Evolutionary conservation across 2,888 invertebrate genomes (phyloP).

Genomic region (Opisthograptis luteolata): DNA sequence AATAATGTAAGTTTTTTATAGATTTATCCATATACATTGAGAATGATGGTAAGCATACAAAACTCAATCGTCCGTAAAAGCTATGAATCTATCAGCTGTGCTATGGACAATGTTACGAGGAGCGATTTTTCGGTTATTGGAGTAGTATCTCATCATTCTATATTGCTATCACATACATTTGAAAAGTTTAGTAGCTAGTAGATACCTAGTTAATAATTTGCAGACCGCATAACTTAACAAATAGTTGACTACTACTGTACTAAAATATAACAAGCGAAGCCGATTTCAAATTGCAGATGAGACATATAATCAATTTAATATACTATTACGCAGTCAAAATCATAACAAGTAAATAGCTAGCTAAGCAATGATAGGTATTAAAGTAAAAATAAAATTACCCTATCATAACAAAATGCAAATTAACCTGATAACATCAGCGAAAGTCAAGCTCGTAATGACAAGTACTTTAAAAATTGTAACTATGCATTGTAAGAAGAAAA

Average conservation of each 20-base stretch:
- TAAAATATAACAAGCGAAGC: too few species aligned
- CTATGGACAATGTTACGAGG: constrained; percentile 8
- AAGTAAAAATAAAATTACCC: neutral
- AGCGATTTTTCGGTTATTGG: constrained; percentile 3
- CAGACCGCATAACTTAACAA: too few species aligned
- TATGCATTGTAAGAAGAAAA: constrained; percentile 17
- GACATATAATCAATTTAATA: too few species aligned
- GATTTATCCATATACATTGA: constrained; percentile 3
- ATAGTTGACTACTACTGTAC: too few species aligned
- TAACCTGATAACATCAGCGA: neutral
- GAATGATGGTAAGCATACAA: constrained; percentile 1
- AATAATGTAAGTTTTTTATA: too few species aligned
- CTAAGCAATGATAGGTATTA: neutral
- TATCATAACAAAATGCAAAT: neutral
- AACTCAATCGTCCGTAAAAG: constrained; percentile 21
- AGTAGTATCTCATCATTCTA: neutral
- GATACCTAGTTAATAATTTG: too few species aligned
- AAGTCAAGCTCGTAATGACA: neutral
- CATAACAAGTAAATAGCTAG: too few species aligned
- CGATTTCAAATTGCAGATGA: too few species aligned
- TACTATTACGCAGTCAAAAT: too few species aligned
- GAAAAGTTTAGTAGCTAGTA: too few species aligned
- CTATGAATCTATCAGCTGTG: constrained; percentile 21
- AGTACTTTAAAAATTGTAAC: constrained; percentile 15
- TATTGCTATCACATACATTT: too few species aligned